Base-by-base conservation (phyloP, 1,140 invertebrate genomes). In the Drosophila serrata region DNA sequence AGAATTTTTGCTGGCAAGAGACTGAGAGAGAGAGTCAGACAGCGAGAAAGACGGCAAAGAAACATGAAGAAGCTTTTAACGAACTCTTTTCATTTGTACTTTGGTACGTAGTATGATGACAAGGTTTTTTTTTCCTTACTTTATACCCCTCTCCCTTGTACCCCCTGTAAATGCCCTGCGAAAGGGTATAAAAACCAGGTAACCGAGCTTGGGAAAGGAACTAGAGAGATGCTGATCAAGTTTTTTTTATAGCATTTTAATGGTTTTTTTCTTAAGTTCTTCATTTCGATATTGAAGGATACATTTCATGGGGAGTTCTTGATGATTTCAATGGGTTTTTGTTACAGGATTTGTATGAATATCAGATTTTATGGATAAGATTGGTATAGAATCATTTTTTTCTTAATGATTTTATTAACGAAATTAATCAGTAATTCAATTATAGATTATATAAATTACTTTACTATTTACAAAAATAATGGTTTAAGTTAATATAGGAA, bases 21-120 rank as follows among this genome's bases (percentile, higher is more conserved):
- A 45, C 31, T 27, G 3, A 39, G 4, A 46, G 49, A 45, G 22
- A 42, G 17, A 12, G 42, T 40, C 40, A 7, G 15, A 37, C 9
- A 17, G 42, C 9, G 45, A 57, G 45, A 69, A 43, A 55, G 31
- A 60, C 61, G 60, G 60, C 60, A 80, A 80, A 87, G 84, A 84
- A 88, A 88, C 84, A 88, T 84, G 84, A 88, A 88, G 84, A 88
- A 88, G 84, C 84, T 88, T 88, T 88, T 88, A 88, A 88, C 85
- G 85, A 90, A 90, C 85, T 90, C 85, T 90, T 88, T 88, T 90
- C 81, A 90, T 88, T 88, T 88, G 85, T 88, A 87, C 85, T 87
- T 72, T 80, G 75, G 76, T 65, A 77, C 73, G 72, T 65, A 60
- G 75, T 84, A 76, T 79, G 84, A 87, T 87, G 82, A 87, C 82